Evolutionary conservation across 2,888 invertebrate species (phyloP).

Genomic region (Ophion slaviceki): DNA sequence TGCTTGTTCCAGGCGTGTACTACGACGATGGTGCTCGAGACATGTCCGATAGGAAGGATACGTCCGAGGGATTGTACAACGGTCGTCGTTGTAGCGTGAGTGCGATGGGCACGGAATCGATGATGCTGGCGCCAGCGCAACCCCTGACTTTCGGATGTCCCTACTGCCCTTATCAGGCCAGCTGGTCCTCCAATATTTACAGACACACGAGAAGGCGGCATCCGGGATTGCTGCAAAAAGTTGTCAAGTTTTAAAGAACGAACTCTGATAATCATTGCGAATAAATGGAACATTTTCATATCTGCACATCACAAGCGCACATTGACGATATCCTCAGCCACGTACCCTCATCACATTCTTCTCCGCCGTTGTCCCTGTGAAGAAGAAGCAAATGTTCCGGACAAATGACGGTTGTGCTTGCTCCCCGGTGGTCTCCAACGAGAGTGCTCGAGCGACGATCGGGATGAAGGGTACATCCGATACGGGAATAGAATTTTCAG

Average conservation of each 20-base stretch:
- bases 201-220: constrained; percentile 67
- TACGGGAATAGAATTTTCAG: not conserved
- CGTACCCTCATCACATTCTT: too few relatives aligned
- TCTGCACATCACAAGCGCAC: not conserved
- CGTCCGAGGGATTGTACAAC: constrained; percentile 23
- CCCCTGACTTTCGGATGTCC: constrained; percentile 72
- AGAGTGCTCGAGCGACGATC: too few relatives aligned
- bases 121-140: constrained; percentile 66
- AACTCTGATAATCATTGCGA: constrained; percentile 11
- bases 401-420: too few relatives aligned
- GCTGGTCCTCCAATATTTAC: constrained; percentile 65
- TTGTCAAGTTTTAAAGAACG: constrained; percentile 41
- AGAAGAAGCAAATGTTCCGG: too few relatives aligned
- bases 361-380: too few relatives aligned
- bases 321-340: too few relatives aligned
- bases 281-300: constrained; percentile 14
- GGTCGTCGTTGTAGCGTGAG: constrained; percentile 32
- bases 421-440: too few relatives aligned
- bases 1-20: constrained; percentile 54
- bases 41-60: constrained; percentile 9
- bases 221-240: constrained; percentile 47
- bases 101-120: constrained; percentile 53
- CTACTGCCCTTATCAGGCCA: constrained; percentile 66
- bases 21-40: constrained; percentile 13
- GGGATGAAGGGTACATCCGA: too few relatives aligned